Conservation (phyloP, 2,113 vertebrate species). For the Pluvialis apricaria region DNA sequence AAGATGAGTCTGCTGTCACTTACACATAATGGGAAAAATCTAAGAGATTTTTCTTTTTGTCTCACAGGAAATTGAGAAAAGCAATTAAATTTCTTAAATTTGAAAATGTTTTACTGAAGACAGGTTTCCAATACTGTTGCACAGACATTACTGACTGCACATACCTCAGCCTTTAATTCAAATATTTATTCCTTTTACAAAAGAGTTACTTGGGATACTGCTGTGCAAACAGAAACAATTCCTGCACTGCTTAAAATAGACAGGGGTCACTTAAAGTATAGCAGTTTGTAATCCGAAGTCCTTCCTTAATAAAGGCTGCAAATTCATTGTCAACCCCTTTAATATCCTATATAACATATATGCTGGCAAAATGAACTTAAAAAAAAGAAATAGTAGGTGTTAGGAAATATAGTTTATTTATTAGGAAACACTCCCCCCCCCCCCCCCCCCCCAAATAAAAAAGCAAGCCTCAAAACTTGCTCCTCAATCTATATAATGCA, state of each 20-base stretch:
- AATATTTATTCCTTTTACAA: neutral
- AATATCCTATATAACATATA: neutral
- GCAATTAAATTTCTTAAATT: conserved; percentile 28
- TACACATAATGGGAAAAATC: neutral
- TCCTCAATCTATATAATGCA: neutral
- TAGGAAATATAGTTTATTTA: neutral
- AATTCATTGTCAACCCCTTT: neutral
- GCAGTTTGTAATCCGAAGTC: neutral
- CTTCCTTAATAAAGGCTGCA: neutral
- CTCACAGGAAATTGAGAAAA: conserved; percentile 49
- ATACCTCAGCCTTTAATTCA: conserved; percentile 9
- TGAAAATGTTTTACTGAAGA: conserved; percentile 14
- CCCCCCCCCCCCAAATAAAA: neutral
- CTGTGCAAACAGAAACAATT: neutral
- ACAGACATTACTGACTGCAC: neutral
- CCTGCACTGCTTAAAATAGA: neutral
- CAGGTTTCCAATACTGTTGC: conserved; percentile 24
- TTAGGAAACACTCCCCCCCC: neutral
- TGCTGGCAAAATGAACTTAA: neutral
- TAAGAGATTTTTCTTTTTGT: neutral
- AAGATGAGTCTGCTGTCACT: conserved; percentile 30
- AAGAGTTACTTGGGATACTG: neutral
- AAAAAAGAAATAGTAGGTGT: neutral
- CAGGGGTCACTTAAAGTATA: neutral
- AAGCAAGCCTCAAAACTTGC: neutral